phyloP scores from a whole-genome alignment of 2,113 vertebrate genomes.

The Peromyscus leucopus region DNA sequence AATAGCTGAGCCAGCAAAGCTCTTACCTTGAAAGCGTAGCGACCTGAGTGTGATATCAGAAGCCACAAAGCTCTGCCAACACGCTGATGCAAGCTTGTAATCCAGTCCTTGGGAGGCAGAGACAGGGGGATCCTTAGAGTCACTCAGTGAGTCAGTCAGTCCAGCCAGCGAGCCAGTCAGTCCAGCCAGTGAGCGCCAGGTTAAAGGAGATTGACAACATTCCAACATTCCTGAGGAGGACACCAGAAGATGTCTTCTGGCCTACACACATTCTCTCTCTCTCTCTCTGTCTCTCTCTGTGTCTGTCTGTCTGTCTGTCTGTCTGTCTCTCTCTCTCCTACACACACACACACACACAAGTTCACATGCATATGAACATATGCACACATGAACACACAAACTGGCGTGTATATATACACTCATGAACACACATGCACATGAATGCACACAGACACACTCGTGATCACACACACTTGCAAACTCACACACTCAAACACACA shows the following conservation, averaged over 20 bases:
- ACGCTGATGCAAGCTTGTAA: background rate
- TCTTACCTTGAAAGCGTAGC: no score
- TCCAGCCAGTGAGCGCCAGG: background rate
- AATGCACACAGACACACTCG: background rate
- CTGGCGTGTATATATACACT: background rate
- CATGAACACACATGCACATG: background rate
- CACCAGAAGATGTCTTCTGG: background rate
- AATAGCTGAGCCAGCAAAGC: background rate
- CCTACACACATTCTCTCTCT: background rate
- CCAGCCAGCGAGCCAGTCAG: background rate
- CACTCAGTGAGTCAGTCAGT: background rate
- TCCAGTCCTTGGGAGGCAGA: no score
- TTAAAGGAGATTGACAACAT: background rate
- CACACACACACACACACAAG: background rate
- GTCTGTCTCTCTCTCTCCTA: background rate
- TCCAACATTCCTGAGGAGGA: background rate
- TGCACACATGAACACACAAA: background rate
- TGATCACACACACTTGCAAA: background rate
- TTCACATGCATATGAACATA: no score
- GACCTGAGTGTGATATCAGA: background rate
- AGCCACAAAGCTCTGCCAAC: background rate
- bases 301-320: background rate
- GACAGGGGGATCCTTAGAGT: background rate
- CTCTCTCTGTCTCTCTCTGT: background rate
- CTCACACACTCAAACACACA: background rate